Evolutionary conservation across 2,113 vertebrate species (phyloP).

Genomic region (Pitta sordida): DNA sequence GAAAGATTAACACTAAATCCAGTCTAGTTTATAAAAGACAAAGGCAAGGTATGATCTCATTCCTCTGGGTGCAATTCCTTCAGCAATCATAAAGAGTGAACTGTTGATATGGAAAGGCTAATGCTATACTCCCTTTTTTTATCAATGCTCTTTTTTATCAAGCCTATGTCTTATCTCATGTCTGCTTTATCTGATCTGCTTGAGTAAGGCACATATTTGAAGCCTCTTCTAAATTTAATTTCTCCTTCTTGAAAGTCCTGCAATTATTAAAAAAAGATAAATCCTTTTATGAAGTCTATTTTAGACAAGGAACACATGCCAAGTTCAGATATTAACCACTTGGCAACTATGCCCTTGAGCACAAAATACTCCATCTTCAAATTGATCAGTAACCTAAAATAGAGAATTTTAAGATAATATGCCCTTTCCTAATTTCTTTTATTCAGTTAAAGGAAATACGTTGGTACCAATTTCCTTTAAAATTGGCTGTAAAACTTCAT

Average conservation of each 20-base stretch:
- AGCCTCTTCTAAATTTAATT: conserved; percentile 5
- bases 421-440: background rate
- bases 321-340: background rate
- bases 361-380: background rate
- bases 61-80: background rate
- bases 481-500: background rate
- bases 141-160: background rate
- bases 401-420: background rate
- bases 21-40: background rate
- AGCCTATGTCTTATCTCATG: background rate
- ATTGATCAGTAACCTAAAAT: background rate
- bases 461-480: background rate
- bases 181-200: background rate
- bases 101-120: background rate
- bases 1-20: background rate
- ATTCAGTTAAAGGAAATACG: background rate
- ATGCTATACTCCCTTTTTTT: background rate
- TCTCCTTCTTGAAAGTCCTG: background rate
- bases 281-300: background rate
- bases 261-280: background rate
- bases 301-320: background rate
- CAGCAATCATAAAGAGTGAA: background rate
- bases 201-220: background rate
- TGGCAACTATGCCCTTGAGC: background rate
- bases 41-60: background rate